A percentile compares a stretch with the other conserved stretches of the same genome.
Conservation (phyloP, 2,888 invertebrate species). For the Spodoptera exigua region DNA sequence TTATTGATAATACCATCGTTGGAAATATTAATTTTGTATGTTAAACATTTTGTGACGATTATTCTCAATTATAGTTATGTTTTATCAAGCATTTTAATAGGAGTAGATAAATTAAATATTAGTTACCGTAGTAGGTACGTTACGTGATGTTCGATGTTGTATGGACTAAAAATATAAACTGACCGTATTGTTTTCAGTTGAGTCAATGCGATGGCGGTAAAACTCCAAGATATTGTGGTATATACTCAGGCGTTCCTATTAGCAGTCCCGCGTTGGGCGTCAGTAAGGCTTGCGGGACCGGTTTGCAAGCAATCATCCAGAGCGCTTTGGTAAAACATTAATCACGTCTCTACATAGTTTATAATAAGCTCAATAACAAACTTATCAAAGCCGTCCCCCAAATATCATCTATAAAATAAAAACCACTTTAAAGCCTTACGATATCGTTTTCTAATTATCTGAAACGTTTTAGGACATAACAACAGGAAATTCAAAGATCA, state of each 20-base stretch:
- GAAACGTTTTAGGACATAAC: constrained; percentile 92
- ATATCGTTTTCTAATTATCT: background rate
- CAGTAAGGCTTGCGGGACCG: constrained; percentile 98
- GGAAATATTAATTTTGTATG: constrained; percentile 82
- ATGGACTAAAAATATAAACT: too few species aligned
- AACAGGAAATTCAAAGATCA: constrained; percentile 94
- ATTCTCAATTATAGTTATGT: background rate
- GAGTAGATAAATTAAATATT: background rate
- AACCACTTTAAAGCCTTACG: too few species aligned
- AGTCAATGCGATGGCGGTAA: constrained; percentile 95
- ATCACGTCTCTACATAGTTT: too few species aligned
- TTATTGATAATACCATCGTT: constrained; percentile 77
- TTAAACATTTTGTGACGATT: background rate
- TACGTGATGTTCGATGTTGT: too few species aligned
- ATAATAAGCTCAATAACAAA: background rate
- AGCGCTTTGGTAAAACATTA: constrained; percentile 92
- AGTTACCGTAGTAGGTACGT: too few species aligned
- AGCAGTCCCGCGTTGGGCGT: constrained; percentile 96
- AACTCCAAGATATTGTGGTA: constrained; percentile 95
- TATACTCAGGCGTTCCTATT: constrained; percentile 95
- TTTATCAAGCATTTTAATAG: background rate
- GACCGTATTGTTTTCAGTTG: constrained; percentile 81
- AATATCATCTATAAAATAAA: background rate
- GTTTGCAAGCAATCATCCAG: constrained; percentile 97
- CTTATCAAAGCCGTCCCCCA: background rate